phyloP scores from a whole-genome alignment of 2,888 invertebrate genomes.

The Acanthoscelides obtectus region DNA sequence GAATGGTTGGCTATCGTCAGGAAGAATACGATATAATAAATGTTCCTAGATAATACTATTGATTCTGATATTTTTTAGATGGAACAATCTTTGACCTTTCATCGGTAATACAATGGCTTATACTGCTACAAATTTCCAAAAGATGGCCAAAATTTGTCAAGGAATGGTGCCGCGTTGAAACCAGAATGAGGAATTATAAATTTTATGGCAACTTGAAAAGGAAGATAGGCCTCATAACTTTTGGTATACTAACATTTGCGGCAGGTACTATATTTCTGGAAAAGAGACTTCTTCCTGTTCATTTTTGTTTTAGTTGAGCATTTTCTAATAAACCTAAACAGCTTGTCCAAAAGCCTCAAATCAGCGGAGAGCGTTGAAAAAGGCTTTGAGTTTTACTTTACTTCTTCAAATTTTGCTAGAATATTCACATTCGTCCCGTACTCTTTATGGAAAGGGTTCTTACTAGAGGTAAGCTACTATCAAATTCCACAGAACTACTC shows the following conservation, averaged over 20 bases:
- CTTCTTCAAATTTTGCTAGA: neutral
- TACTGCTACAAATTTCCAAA: conserved; percentile 16
- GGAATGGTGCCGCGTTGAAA: conserved; percentile 20
- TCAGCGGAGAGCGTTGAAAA: neutral
- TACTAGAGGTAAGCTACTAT: conserved; percentile 21
- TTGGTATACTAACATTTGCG: conserved; percentile 6
- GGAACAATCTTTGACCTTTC: conserved; percentile 15
- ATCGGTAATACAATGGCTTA: conserved; percentile 9
- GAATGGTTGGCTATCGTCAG: no score
- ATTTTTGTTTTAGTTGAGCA: conserved; percentile 25
- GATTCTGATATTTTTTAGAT: conserved; percentile 2
- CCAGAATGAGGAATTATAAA: conserved; percentile 21
- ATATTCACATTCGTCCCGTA: conserved; percentile 13
- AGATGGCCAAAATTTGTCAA: conserved; percentile 21
- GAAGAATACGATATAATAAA: no score
- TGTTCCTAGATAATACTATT: no score
- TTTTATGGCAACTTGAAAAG: conserved; percentile 12
- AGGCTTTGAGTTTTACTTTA: neutral
- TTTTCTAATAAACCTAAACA: conserved; percentile 16
- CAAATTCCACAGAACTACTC: no score
- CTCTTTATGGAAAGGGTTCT: conserved; percentile 20
- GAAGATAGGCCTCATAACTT: conserved; percentile 1
- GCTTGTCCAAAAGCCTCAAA: conserved; percentile 12
- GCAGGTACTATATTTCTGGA: neutral
- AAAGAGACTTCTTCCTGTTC: neutral